A percentile compares a stretch with the other conserved stretches of the same genome.
phyloP scores from a whole-genome alignment of 2,888 invertebrate species.

The Nowickia ferox region DNA sequence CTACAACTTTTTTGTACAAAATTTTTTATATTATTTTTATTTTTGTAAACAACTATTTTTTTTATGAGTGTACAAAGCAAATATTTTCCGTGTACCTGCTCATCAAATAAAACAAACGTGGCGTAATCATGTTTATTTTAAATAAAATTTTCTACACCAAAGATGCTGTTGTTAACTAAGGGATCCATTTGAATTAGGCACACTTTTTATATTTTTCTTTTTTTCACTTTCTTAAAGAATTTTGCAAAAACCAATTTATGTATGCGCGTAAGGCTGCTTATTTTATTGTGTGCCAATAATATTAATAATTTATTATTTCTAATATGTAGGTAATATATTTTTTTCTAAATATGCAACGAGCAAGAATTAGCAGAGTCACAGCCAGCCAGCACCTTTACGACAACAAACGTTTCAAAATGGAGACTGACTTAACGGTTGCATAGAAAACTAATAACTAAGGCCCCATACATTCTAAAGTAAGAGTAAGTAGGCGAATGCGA shows the following conservation, averaged over 20 bases:
- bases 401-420: constrained; percentile 71
- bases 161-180: constrained; percentile 4
- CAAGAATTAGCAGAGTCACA: constrained; percentile 36
- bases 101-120: constrained; percentile 37
- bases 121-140: constrained; percentile 51
- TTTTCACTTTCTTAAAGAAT: not conserved
- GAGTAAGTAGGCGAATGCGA: constrained; percentile 72
- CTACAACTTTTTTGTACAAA: not conserved
- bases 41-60: constrained; percentile 16
- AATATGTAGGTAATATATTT: not conserved
- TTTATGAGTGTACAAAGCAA: constrained; percentile 34
- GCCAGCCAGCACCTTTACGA: constrained; percentile 69
- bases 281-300: constrained; percentile 11
- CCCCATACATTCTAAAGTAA: constrained; percentile 72
- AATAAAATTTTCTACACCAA: not conserved
- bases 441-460: constrained; percentile 72
- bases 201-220: not conserved
- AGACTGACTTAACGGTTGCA: constrained; percentile 72
- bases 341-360: not conserved
- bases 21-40: not conserved
- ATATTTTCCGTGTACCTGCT: constrained; percentile 22
- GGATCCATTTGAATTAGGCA: not conserved
- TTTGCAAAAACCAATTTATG: not conserved
- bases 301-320: constrained; percentile 3
- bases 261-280: constrained; percentile 19